A percentile compares a stretch with the other conserved stretches of the same genome.
phyloP scores from a whole-genome alignment of 2,113 vertebrate species.

The Pollimyrus isidori region DNA sequence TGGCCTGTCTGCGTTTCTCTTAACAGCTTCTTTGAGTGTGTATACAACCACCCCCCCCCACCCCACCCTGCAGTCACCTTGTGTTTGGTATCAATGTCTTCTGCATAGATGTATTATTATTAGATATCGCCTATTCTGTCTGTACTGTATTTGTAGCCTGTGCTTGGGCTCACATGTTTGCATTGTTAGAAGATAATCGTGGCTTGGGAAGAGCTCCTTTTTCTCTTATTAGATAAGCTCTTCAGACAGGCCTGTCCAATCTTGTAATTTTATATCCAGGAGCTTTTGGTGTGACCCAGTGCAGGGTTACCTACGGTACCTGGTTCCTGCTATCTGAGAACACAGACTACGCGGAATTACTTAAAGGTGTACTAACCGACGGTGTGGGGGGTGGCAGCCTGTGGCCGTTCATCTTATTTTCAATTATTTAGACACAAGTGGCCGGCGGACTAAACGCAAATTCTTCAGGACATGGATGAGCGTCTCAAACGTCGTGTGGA shows the following conservation, averaged over 20 bases:
- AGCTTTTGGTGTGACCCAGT: background rate
- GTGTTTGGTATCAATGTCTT: background rate
- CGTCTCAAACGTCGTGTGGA: background rate
- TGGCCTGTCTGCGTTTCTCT: background rate
- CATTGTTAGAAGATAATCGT: background rate
- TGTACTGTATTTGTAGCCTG: background rate
- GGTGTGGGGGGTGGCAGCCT: background rate
- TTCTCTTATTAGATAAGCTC: background rate
- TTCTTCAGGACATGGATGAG: background rate
- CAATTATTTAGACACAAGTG: background rate
- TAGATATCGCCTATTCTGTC: background rate
- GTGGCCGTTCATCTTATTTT: background rate
- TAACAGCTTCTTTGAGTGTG: background rate
- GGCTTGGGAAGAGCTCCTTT: background rate
- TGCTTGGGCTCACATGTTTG: background rate
- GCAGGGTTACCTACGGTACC: slow-evolving; percentile 4
- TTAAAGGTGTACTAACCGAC: background rate
- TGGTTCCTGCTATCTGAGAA: slow-evolving; percentile 15
- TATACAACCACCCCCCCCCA: background rate
- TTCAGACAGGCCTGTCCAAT: background rate
- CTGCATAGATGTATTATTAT: background rate
- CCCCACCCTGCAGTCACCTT: background rate
- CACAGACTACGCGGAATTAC: background rate
- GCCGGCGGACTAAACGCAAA: background rate
- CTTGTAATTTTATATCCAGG: slow-evolving; percentile 14